Conservation (phyloP, 92 coral and sea anemone genomes). For the Epizoanthus ramosus region DNA sequence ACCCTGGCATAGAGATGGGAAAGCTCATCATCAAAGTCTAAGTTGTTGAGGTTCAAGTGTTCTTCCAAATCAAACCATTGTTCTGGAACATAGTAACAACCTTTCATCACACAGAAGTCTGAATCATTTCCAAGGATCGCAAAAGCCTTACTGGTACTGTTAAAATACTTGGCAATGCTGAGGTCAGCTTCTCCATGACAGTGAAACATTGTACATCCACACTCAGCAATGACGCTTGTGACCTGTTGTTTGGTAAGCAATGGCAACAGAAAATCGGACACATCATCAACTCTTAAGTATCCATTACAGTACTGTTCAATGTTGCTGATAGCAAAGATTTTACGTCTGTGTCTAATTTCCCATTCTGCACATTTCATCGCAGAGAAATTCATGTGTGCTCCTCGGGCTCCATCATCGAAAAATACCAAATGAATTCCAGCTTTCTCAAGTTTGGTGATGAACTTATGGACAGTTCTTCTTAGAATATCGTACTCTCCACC, state of each 20-base stretch:
- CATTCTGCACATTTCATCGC: conserved; percentile 13
- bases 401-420: conserved; percentile 37
- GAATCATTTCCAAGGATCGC: conserved; percentile 47
- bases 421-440: conserved; percentile 40
- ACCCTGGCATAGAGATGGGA: conserved; percentile 24
- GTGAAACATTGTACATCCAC: conserved; percentile 41
- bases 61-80: conserved; percentile 43
- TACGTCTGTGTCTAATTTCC: conserved; percentile 4
- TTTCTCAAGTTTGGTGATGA: conserved; percentile 19
- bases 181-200: conserved; percentile 46
- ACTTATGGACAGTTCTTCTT: background rate
- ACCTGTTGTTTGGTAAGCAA: background rate
- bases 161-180: conserved; percentile 27
- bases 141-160: conserved; percentile 23
- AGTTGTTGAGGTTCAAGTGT: background rate
- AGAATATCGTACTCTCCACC: conserved; percentile 38
- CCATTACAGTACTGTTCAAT: conserved; percentile 38
- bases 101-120: conserved; percentile 52
- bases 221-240: conserved; percentile 6
- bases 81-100: conserved; percentile 29
- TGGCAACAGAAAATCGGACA: background rate
- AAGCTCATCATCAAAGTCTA: background rate
- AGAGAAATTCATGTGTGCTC: background rate
- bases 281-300: background rate
- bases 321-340: background rate